Base-by-base conservation (phyloP, 1,140 invertebrate species). In the Pemphigus obesinymphae region DNA sequence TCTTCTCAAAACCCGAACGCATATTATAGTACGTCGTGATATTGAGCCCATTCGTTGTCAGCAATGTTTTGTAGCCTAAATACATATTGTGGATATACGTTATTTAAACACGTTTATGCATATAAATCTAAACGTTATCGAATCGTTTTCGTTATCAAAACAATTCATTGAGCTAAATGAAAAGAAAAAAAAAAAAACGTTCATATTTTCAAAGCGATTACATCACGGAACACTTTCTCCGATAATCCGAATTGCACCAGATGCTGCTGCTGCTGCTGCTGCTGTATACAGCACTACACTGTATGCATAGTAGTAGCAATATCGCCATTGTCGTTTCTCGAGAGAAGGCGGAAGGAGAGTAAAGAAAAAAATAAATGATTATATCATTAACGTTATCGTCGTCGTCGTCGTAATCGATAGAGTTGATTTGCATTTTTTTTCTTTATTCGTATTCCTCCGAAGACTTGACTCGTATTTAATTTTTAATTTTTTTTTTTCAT, bases 151-250 rank as follows among this genome's bases (percentile, higher is more conserved):
- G 43, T 45, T 45, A 53, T 34, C 50, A 20, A 40, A 76, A 76
- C 48, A 55, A 75, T 75, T 31, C 23, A 29, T 63, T 15, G n/a
- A n/a, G n/a, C n/a, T n/a, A n/a, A n/a, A n/a, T 63, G 17, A 63
- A 68, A 40, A n/a, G 20, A 23, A 75, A 17, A 53, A 50, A n/a
- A 40, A n/a, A 7, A 29, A 29, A 10, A 40, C 10, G 13, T n/a
- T 7, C 3, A 34, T 76, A 5, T 55, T 53, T 31, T 34, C 73
- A 34, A 55, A 55, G 23, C 8, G 23, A 61, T 80, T 80, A 45
- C 37, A 50, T 80, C 76, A 80, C 17, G 26, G n/a, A 37, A 37
- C 55, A 80, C 76, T 80, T 80, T 80, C 76, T 61, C 55, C 55
- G 3, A 29, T 45, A 55, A 80, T 63, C 76, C 17, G n/a, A 80